Evolutionary conservation across 1,140 invertebrate species (phyloP), one percentile per base, ranked within the genome.

Genomic region (Mactra quadrangularis): DNA sequence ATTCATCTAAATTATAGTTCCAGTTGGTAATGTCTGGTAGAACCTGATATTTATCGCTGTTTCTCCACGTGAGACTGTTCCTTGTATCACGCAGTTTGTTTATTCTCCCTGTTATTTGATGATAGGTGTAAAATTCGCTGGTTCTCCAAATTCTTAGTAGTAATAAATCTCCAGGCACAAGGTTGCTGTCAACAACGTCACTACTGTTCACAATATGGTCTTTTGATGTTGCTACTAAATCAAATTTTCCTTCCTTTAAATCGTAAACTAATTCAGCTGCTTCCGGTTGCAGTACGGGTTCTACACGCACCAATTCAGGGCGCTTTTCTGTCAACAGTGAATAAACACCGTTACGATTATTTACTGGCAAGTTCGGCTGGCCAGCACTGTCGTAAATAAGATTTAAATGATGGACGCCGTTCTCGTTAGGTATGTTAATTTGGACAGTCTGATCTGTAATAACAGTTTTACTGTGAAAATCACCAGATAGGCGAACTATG

Each of bases 101-200:
- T 19, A 81, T 6, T 1, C 60, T 33, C 25, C 77, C 53, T 17
- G 77, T 71, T 15, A 15, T 27, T 15, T 66, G 60, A 50, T 81
- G 59, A 35, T 59, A 81, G 1, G 77, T 81, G 41, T 59, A 81
- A 50, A 71, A 81, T 52, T 81, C 64, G 9, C 66, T 66, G n/a
- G 77, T 81, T 57, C 66, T 50, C 64, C 38, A 59, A 19, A 71
- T 57, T 45, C 66, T 4, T 6, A 81, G 9, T n/a, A 81, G 66
- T 38, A 70, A 47, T 13, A 81, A 35, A n/a, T 81, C 66, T 4
- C n/a, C 50, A 22, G 45, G 60, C 13, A 55, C 25, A 74, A 27
- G 13, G 7, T 53, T n/a, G 7, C 22, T 31, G 11, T 19, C 11
- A 15, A 22, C 31, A 64, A 38, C n/a, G 15, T 29, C 17, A 33